Percentiles rank a stretch among this genome's conserved stretches.
Conservation (phyloP, 1,140 invertebrate genomes). For the Drosophila novamexicana region DNA sequence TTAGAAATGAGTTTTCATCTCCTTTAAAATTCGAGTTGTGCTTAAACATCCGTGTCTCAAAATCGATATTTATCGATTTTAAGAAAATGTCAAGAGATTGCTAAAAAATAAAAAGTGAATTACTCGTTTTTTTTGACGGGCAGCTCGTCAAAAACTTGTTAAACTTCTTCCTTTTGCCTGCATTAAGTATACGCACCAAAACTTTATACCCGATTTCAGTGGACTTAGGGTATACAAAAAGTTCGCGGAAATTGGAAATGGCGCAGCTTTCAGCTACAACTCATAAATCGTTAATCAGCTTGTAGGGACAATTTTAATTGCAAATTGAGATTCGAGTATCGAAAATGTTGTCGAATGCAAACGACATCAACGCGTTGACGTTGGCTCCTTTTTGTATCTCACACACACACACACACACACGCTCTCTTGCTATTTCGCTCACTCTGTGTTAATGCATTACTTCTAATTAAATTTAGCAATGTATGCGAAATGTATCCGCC, state of each 20-base stretch:
- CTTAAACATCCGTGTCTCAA: no score
- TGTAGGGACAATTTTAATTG: constrained; percentile 44
- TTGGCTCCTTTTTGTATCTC: background rate
- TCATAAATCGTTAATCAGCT: constrained; percentile 27
- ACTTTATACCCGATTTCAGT: no score
- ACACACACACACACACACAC: background rate
- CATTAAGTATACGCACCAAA: no score
- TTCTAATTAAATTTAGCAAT: constrained; percentile 62
- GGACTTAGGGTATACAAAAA: no score
- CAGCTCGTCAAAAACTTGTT: no score
- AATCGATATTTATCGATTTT: no score
- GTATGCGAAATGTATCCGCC: constrained; percentile 44
- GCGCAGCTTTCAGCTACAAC: constrained; percentile 8
- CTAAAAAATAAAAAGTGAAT: no score
- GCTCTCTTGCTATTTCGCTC: background rate
- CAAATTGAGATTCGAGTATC: constrained; percentile 20
- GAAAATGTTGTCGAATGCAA: constrained; percentile 31
- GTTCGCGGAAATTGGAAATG: constrained; percentile 5
- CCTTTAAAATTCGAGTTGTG: no score
- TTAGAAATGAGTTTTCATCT: no score
- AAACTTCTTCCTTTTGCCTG: no score
- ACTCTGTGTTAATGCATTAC: constrained; percentile 36
- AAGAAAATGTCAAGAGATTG: no score
- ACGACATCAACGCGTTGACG: constrained; percentile 11
- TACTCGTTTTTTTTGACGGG: no score